These are phyloP conservation scores for Pseudois nayaur DNA, from an alignment of 2,113 vertebrate genomes.

Conservation along the genomic window DNA sequence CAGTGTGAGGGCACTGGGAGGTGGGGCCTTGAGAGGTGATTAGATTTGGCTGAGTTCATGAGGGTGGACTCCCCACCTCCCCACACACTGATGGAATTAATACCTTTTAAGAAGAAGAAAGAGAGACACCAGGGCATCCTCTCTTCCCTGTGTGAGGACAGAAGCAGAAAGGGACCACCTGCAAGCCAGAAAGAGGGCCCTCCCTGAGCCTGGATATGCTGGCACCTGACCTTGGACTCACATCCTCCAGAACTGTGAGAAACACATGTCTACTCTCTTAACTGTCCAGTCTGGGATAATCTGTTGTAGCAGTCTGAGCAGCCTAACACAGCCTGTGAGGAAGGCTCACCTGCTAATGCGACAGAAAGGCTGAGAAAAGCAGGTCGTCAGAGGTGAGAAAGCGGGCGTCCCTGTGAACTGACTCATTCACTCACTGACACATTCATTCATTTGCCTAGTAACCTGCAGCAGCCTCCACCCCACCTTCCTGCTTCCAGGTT, in stretches of 20 bases:
- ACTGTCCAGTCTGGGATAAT: background rate
- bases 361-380: background rate
- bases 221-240: background rate
- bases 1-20: background rate
- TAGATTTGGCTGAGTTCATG: background rate
- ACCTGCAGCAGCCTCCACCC: no score
- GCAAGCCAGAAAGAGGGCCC: background rate
- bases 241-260: background rate
- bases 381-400: background rate
- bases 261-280: background rate
- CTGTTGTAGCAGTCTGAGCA: background rate
- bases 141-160: background rate
- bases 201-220: background rate
- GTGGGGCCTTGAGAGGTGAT: background rate
- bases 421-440: background rate
- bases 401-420: background rate
- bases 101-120: background rate
- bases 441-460: background rate
- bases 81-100: background rate
- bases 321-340: background rate
- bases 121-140: background rate
- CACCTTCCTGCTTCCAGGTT: background rate
- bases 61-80: background rate
- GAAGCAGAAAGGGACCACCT: background rate
- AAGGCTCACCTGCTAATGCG: background rate